phyloP scores from a whole-genome alignment of 2,888 invertebrate species.

The Rotaria magnacalcarata region DNA sequence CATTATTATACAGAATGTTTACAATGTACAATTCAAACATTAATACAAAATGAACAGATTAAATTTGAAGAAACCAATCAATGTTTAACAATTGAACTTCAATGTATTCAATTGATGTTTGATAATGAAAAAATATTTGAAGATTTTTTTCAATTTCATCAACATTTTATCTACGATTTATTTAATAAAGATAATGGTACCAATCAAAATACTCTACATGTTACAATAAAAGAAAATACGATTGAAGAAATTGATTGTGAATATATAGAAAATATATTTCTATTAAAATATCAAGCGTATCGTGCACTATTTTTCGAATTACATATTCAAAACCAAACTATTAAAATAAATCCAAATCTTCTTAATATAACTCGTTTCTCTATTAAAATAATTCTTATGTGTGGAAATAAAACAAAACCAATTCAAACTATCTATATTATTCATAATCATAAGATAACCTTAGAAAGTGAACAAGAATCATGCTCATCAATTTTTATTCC shows the following conservation, averaged over 20 bases:
- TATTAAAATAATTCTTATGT: neutral
- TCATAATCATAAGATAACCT: neutral
- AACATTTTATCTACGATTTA: neutral
- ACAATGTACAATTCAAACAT: conserved; percentile 11
- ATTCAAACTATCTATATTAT: neutral
- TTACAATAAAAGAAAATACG: neutral
- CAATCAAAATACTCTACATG: neutral
- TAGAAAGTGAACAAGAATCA: neutral
- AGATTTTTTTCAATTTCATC: neutral
- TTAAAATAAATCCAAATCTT: neutral
- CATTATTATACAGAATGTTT: neutral
- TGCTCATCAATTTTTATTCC: neutral
- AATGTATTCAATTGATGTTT: neutral
- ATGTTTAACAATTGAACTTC: neutral
- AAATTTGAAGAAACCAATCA: neutral
- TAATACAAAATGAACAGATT: neutral
- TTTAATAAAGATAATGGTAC: neutral
- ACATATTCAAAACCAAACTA: neutral
- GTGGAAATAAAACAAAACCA: neutral
- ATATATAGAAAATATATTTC: neutral
- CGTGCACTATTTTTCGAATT: neutral
- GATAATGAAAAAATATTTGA: neutral
- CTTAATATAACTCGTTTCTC: neutral
- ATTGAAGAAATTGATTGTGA: neutral
- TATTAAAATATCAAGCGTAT: neutral